Conservation (phyloP, 2,113 vertebrate species). For the Peucedramus taeniatus region DNA sequence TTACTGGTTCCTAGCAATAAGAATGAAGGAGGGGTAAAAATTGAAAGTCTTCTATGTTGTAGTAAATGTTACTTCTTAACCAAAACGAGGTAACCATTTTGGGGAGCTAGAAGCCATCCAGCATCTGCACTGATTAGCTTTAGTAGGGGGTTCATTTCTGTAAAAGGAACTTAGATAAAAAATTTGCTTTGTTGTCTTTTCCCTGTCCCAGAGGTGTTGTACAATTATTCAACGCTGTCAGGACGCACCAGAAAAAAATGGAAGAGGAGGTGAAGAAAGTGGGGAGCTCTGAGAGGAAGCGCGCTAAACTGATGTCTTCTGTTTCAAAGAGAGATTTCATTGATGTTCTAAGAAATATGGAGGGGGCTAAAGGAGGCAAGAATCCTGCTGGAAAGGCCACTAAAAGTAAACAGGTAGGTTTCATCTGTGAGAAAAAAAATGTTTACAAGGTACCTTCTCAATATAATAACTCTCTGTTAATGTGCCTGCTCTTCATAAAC, state of each 20-base stretch:
- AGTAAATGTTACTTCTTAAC: neutral
- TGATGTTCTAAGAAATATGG: slow-evolving; percentile 77
- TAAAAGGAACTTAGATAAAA: neutral
- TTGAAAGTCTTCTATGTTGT: neutral
- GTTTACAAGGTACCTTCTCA: neutral
- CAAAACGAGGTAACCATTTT: neutral
- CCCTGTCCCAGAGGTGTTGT: slow-evolving; percentile 82
- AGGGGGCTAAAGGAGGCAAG: slow-evolving; percentile 31
- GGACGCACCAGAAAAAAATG: slow-evolving; percentile 84
- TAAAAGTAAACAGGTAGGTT: slow-evolving; percentile 67
- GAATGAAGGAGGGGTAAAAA: neutral
- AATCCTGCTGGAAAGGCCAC: neutral
- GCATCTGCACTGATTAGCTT: neutral
- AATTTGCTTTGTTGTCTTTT: neutral
- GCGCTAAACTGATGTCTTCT: slow-evolving; percentile 83
- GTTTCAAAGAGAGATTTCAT: slow-evolving; percentile 95
- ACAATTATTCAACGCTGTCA: slow-evolving; percentile 92
- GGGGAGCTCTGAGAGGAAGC: slow-evolving; percentile 84
- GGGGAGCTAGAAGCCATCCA: neutral
- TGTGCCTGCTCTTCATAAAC: neutral
- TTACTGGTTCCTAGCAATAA: neutral
- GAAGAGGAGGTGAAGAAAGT: slow-evolving; percentile 83
- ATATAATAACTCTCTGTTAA: neutral
- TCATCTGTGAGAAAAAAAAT: neutral
- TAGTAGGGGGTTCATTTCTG: neutral